Evolutionary conservation across 1,140 invertebrate species (phyloP).

Genomic region (Latrodectus geometricus): DNA sequence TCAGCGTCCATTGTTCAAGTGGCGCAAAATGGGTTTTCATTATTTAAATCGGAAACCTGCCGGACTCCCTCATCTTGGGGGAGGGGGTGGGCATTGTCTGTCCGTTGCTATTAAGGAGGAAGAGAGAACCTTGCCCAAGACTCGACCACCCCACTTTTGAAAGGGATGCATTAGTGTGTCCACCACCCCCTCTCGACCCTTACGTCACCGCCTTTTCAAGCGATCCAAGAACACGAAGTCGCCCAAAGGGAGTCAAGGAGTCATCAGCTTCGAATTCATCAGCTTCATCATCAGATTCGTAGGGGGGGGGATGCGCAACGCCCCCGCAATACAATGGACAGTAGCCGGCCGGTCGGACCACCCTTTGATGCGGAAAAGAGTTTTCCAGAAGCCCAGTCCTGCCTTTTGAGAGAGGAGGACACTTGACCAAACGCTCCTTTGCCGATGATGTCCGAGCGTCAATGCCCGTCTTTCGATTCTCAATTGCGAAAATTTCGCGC

Average conservation of each 20-base stretch:
- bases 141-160: neutral
- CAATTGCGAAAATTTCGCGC: neutral
- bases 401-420: neutral
- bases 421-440: neutral
- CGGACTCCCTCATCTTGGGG: slow-evolving; percentile 3
- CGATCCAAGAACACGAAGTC: slow-evolving; percentile 9
- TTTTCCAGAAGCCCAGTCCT: neutral
- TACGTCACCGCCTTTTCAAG: too few relatives aligned
- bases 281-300: slow-evolving; percentile 25
- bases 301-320: neutral
- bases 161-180: slow-evolving; percentile 20
- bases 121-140: neutral
- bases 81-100: neutral
- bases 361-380: slow-evolving; percentile 12
- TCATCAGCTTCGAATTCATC: slow-evolving; percentile 42
- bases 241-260: slow-evolving; percentile 17
- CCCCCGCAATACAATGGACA: slow-evolving; percentile 16
- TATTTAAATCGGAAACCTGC: neutral
- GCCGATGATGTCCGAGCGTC: neutral
- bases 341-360: slow-evolving; percentile 1
- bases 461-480: neutral
- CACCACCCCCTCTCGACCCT: neutral
- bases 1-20: neutral
- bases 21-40: neutral
- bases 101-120: neutral